Evolutionary conservation across 2,797 vertebrate genomes (phyloP).

Genomic region (Coilia nasus): DNA sequence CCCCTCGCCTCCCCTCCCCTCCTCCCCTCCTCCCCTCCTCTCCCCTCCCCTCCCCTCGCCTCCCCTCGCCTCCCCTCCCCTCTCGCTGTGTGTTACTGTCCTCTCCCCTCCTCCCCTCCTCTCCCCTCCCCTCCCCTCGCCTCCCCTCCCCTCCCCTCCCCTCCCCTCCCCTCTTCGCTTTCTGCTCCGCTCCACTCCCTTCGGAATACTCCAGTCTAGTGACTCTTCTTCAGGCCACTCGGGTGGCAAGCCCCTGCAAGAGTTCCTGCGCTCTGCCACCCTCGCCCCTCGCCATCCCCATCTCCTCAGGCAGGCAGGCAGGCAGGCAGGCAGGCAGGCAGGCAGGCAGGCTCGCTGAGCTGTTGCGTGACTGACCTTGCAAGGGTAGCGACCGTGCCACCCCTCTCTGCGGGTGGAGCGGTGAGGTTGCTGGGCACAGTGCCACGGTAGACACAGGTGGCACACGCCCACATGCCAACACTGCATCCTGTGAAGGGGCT

Average conservation of each 20-base stretch:
- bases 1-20: too few relatives aligned
- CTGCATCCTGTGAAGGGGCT: not conserved
- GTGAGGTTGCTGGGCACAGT: not conserved
- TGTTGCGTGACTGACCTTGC: conserved; percentile 18
- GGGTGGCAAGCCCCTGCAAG: not conserved
- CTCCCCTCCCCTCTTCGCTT: not conserved
- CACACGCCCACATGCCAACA: not conserved
- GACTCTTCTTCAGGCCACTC: not conserved
- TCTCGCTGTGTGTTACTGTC: too few relatives aligned
- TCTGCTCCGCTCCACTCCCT: not conserved
- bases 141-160: not conserved
- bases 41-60: too few relatives aligned
- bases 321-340: too few relatives aligned
- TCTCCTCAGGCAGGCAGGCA: too few relatives aligned
- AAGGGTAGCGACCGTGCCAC: not conserved
- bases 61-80: not conserved
- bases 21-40: too few relatives aligned
- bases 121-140: too few relatives aligned
- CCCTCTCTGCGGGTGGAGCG: not conserved
- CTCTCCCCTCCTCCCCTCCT: too few relatives aligned
- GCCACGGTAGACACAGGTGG: not conserved
- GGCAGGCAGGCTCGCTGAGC: not conserved
- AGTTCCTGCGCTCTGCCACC: not conserved
- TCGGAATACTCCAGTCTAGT: not conserved
- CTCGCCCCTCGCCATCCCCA: not conserved